Evolutionary conservation across 2,113 vertebrate genomes (phyloP).

Genomic region (Kryptolebias marmoratus): DNA sequence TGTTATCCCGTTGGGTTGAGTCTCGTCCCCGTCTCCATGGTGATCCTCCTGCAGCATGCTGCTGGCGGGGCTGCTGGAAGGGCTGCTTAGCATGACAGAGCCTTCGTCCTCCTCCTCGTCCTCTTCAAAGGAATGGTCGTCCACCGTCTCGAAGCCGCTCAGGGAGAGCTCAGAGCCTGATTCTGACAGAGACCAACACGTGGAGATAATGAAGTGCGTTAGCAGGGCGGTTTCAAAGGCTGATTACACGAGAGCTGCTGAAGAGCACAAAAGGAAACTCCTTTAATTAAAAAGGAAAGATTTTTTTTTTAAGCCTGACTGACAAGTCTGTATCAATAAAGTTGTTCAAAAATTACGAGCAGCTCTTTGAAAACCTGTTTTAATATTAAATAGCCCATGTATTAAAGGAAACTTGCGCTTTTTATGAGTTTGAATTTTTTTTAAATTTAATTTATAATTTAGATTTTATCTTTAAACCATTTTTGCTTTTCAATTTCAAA

Average conservation of each 20-base stretch:
- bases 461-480: background rate
- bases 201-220: background rate
- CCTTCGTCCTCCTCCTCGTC: constrained; percentile 72
- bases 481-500: background rate
- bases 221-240: background rate
- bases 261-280: background rate
- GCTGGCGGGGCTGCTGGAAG: constrained; percentile 69
- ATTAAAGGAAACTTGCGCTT: background rate
- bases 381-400: background rate
- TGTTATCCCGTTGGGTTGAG: constrained; percentile 87
- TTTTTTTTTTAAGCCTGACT: background rate
- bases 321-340: background rate
- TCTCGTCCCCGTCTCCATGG: constrained; percentile 80
- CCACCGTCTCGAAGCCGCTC: constrained; percentile 89
- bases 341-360: background rate
- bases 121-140: constrained; percentile 83
- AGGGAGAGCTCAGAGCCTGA: constrained; percentile 90
- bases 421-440: background rate
- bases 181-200: constrained; percentile 75
- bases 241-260: background rate
- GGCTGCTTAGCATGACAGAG: constrained; percentile 77
- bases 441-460: background rate
- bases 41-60: constrained; percentile 85
- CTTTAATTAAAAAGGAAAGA: background rate
- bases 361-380: background rate